Evolutionary conservation across 2,113 vertebrate species (phyloP).

Genomic region (Prunella fulvescens): DNA sequence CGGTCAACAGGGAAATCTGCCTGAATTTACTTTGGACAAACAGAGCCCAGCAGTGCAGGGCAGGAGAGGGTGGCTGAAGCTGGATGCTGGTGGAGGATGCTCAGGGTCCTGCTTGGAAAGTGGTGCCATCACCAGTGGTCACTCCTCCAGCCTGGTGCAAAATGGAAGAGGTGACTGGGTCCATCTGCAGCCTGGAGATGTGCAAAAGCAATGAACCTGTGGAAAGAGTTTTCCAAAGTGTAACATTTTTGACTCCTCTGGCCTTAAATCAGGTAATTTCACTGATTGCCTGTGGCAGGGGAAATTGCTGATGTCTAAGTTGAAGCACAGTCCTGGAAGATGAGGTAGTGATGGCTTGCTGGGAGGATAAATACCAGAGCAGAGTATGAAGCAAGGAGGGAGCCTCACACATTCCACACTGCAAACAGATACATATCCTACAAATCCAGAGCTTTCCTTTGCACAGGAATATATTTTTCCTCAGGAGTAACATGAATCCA

Average conservation of each 20-base stretch:
- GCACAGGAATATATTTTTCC: neutral
- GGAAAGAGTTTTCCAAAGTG: neutral
- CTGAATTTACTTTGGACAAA: conserved; percentile 3
- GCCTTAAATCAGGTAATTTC: conserved; percentile 22
- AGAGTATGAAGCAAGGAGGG: neutral
- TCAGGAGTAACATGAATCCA: neutral
- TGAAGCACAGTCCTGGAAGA: neutral
- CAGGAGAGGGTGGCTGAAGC: neutral
- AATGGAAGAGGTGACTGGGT: neutral
- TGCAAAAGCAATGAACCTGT: neutral
- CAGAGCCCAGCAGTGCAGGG: neutral
- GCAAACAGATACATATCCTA: neutral
- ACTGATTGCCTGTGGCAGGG: neutral
- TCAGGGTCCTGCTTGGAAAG: neutral
- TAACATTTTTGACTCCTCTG: neutral
- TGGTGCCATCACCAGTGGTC: accelerated
- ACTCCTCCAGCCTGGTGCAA: neutral
- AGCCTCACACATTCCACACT: neutral
- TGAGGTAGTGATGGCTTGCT: neutral
- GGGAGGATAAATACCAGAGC: neutral
- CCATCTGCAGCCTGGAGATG: accelerated
- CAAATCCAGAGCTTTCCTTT: neutral
- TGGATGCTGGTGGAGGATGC: neutral
- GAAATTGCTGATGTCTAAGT: neutral
- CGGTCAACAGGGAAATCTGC: neutral